A percentile compares a stretch with the other conserved stretches of the same genome.
Evolutionary conservation across 2,113 vertebrate species (phyloP).

Genomic region (Microtus montanus): DNA sequence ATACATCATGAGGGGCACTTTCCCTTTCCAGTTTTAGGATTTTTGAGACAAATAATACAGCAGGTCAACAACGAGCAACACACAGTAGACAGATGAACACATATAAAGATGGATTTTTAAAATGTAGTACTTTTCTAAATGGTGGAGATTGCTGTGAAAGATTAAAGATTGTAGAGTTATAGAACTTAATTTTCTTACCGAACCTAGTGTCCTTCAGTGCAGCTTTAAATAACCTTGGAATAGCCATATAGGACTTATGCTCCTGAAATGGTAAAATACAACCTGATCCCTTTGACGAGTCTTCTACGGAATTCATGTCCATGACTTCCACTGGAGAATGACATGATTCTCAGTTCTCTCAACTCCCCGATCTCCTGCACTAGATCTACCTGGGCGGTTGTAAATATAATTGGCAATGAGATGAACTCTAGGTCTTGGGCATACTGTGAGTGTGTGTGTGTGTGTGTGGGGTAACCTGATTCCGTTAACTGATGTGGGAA

Average conservation of each 20-base stretch:
- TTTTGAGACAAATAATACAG: neutral
- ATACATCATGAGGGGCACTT: neutral
- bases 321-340: accelerated
- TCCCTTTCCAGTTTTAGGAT: neutral
- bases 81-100: neutral
- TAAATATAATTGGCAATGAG: neutral
- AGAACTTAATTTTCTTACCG: neutral
- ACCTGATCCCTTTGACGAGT: neutral
- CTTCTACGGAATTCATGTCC: neutral
- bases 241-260: neutral
- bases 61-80: neutral
- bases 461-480: too few species aligned
- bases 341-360: neutral
- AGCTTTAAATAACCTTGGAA: neutral
- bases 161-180: neutral
- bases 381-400: neutral
- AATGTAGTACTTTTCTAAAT: neutral
- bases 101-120: neutral
- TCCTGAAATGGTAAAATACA: neutral
- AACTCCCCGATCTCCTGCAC: neutral
- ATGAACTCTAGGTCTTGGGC: neutral
- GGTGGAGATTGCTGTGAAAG: neutral
- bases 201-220: too few species aligned
- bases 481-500: neutral
- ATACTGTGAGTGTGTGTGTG: neutral